Evolutionary conservation across 2,113 vertebrate species (phyloP), one percentile per base, ranked within the genome.

Genomic region (Tiliqua scincoides): DNA sequence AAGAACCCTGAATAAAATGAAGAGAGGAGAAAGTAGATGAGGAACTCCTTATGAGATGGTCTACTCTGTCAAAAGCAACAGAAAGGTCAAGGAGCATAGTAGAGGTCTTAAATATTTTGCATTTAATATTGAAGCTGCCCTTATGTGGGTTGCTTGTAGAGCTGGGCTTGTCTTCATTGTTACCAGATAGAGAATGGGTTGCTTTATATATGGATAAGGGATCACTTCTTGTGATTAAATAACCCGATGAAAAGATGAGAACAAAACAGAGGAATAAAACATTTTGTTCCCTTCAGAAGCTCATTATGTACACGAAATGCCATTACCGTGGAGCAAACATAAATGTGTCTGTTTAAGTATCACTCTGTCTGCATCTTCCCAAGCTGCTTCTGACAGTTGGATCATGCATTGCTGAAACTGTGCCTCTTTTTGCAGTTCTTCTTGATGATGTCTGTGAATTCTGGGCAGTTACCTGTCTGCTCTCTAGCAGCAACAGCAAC

Each of bases 281-380:
- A 35, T 65, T 63, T 73, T 86, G 37, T 62, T 86, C 5, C 35
- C 67, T 35, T 68, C 63, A 27, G 78, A 40, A 62, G 74, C 54
- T 86, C 57, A 74, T 86, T 74, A 81, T 72, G n/a, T 74, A 40
- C 68, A 81, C 23, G 52, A 65, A 72, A 54, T 54, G 48, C 61
- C 59, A 65, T 68, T 59, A 73, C 12, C 37, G 8, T 52, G 21
- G 27, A 74, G 37, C 78, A 81, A 80, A 81, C 70, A 73, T 35
- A 74, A 74, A 65, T 52, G 40, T 81, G n/a, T 67, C 10, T 85
- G 43, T 80, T 80, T 63, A 86, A 68, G 59, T 59, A 65, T 81
- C 70, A 74, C 57, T 81, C 77, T 52, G 40, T 72, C 85, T 74
- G 6, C 20, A 37, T 80, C 70, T 63, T 67, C 23, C 43, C 72